A percentile compares a stretch with the other conserved stretches of the same genome.
Evolutionary conservation across 2,797 vertebrate genomes (phyloP).

Genomic region (Tauraco hartlaubi): DNA sequence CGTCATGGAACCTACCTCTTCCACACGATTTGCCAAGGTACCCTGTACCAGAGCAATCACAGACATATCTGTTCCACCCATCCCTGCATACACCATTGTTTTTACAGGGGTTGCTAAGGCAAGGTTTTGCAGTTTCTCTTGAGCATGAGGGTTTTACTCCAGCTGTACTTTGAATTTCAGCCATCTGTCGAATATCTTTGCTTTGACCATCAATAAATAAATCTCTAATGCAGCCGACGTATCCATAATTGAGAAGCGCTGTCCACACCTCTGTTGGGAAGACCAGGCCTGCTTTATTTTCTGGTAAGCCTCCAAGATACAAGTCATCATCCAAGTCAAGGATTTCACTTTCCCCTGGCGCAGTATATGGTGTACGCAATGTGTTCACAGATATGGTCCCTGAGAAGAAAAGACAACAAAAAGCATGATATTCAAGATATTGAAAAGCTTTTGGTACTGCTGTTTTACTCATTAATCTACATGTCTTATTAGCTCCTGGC

Average conservation of each 20-base stretch:
- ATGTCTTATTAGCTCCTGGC: not conserved
- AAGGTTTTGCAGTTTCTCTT: slow-evolving; percentile 94
- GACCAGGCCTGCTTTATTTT: slow-evolving; percentile 93
- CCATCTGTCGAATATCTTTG: slow-evolving; percentile 95
- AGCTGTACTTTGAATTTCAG: slow-evolving; percentile 93
- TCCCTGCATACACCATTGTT: slow-evolving; percentile 96
- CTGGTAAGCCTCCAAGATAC: slow-evolving; percentile 95
- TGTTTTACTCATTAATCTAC: not conserved
- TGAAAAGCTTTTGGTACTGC: not conserved
- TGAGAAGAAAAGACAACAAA: slow-evolving; percentile 62
- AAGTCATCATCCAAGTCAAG: slow-evolving; percentile 96
- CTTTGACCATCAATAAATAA: slow-evolving; percentile 98
- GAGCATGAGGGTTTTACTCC: slow-evolving; percentile 97
- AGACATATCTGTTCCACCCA: slow-evolving; percentile 98
- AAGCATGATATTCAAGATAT: not conserved
- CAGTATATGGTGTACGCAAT: slow-evolving; percentile 92
- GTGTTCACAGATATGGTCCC: slow-evolving; percentile 98
- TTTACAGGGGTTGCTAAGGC: slow-evolving; percentile 96
- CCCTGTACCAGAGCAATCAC: slow-evolving; percentile 96
- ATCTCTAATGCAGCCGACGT: slow-evolving; percentile 97
- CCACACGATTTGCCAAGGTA: slow-evolving; percentile 95
- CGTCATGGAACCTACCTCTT: slow-evolving; percentile 86
- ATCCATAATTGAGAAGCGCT: slow-evolving; percentile 96
- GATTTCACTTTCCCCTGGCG: slow-evolving; percentile 97
- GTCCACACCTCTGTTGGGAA: slow-evolving; percentile 99